Evolutionary conservation across 1,140 invertebrate species (phyloP).

Genomic region (Diorhabda sublineata): DNA sequence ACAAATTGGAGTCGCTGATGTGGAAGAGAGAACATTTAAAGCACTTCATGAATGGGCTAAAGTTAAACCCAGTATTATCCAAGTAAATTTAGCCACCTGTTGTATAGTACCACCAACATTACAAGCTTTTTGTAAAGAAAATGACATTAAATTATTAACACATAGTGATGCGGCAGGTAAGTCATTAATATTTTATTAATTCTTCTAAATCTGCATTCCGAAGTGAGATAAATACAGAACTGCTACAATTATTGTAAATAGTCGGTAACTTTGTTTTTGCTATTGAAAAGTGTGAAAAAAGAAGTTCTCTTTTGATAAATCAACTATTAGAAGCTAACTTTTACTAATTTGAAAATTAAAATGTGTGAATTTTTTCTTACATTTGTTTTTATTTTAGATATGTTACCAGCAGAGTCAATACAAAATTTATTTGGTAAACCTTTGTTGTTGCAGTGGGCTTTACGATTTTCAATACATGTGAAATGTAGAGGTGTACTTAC

Average conservation of each 20-base stretch:
- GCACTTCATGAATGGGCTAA: constrained; percentile 73
- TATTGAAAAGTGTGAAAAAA: too few relatives aligned
- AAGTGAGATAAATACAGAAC: neutral
- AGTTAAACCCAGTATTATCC: constrained; percentile 86
- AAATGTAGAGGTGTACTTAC: constrained; percentile 86
- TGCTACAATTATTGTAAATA: neutral
- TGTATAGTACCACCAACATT: constrained; percentile 91
- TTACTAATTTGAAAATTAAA: neutral
- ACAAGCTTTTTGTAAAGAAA: constrained; percentile 82
- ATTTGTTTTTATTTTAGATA: constrained; percentile 52
- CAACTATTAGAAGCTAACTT: neutral
- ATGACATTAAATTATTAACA: constrained; percentile 89
- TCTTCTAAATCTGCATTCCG: neutral
- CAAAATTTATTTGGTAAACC: constrained; percentile 51
- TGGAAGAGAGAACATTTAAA: constrained; percentile 76
- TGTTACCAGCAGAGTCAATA: constrained; percentile 53
- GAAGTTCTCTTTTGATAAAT: neutral
- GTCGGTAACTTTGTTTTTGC: neutral
- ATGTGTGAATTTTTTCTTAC: constrained; percentile 10
- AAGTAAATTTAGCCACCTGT: constrained; percentile 93
- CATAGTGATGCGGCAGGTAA: constrained; percentile 90
- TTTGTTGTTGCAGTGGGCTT: constrained; percentile 62
- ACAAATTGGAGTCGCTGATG: constrained; percentile 82
- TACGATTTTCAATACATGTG: constrained; percentile 80
- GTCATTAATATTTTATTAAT: constrained; percentile 23